These are phyloP conservation scores for Daphoenositta chrysoptera DNA, from an alignment of 2,113 vertebrate genomes.

Conservation along the genomic window DNA sequence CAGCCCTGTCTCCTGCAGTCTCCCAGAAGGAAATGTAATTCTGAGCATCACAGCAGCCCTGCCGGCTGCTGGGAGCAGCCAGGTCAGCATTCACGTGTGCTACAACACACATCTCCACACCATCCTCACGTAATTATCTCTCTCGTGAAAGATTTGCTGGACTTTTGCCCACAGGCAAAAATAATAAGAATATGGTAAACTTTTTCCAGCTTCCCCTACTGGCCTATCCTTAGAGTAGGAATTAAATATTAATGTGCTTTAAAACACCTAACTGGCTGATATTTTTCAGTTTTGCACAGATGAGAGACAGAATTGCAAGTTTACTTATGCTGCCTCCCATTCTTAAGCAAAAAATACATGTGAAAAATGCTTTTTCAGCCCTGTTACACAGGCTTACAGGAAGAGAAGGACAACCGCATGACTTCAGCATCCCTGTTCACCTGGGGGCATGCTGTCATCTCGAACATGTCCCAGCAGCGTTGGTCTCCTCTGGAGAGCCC, in stretches of 20 bases:
- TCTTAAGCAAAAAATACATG: background rate
- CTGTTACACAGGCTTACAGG: background rate
- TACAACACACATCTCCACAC: background rate
- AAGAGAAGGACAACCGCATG: rapidly evolving
- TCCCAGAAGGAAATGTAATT: conserved; percentile 49
- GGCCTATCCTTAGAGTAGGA: background rate
- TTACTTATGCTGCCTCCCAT: background rate
- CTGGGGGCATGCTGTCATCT: background rate
- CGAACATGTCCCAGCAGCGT: rapidly evolving
- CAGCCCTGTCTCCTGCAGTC: background rate
- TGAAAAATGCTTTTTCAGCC: background rate
- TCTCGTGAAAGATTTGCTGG: conserved; percentile 55
- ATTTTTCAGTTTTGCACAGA: conserved; percentile 19
- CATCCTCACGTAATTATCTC: conserved; percentile 61
- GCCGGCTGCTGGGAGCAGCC: conserved; percentile 1
- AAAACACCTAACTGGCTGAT: conserved; percentile 19
- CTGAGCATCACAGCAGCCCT: conserved; percentile 28
- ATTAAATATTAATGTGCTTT: conserved; percentile 49
- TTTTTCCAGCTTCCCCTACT: background rate
- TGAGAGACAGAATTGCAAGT: background rate
- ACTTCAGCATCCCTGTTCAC: background rate
- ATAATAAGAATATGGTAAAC: conserved; percentile 31
- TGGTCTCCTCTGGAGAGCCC: background rate
- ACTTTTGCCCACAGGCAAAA: conserved; percentile 58
- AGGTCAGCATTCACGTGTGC: conserved; percentile 39